Percentiles rank a stretch among this genome's conserved stretches.
These are phyloP conservation scores for Typhlomys cinereus DNA, from an alignment of 2,113 vertebrate genomes.

Conservation along the genomic window DNA sequence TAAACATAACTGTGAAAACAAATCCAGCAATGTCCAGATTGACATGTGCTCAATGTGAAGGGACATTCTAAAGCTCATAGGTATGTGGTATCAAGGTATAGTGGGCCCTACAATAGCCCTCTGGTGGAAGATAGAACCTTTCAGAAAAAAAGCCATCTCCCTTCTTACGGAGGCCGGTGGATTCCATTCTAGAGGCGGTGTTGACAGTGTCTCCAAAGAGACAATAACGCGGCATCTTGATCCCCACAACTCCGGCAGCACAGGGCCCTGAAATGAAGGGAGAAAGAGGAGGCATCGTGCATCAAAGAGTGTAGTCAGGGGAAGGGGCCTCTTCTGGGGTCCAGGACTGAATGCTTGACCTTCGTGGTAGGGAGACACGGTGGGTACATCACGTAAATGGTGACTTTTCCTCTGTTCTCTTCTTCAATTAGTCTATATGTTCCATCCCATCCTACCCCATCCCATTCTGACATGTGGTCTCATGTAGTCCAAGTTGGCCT, in stretches of 20 bases:
- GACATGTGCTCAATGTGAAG: background rate
- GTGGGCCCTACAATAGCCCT: slow-evolving; percentile 55
- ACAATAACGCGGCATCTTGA: slow-evolving; percentile 98
- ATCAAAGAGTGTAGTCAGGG: background rate
- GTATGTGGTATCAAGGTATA: background rate
- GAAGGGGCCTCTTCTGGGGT: background rate
- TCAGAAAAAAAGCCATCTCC: slow-evolving; percentile 52
- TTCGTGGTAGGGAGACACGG: no score
- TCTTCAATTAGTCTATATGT: no score
- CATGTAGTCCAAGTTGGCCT: no score
- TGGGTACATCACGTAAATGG: background rate
- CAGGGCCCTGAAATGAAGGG: slow-evolving; percentile 89
- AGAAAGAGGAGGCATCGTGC: background rate
- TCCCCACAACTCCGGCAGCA: slow-evolving; percentile 96
- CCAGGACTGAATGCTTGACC: background rate
- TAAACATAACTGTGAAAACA: background rate
- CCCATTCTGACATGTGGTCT: no score
- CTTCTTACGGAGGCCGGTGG: slow-evolving; percentile 95
- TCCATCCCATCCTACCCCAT: no score
- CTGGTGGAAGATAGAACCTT: slow-evolving; percentile 67
- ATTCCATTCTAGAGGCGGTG: slow-evolving; percentile 97
- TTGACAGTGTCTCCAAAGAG: slow-evolving; percentile 97
- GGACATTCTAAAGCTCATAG: background rate
- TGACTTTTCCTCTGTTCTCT: background rate
- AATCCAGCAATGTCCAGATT: background rate